phyloP scores from a whole-genome alignment of 2,888 invertebrate genomes.

The Synanthedon vespiformis region DNA sequence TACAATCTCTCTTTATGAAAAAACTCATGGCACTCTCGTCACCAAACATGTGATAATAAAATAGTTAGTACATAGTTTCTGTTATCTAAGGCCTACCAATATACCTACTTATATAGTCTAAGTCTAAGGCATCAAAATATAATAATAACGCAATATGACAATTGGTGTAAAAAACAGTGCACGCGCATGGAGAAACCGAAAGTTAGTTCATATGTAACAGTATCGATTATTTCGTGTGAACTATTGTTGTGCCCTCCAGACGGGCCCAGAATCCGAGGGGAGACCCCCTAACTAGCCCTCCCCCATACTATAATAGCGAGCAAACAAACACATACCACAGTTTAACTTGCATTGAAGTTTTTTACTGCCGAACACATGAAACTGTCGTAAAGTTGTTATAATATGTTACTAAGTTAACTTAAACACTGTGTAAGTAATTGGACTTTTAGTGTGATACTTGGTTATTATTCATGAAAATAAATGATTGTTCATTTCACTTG shows the following conservation, averaged over 20 bases:
- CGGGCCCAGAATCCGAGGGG: slow-evolving; percentile 56
- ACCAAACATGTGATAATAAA: no score
- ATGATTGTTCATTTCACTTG: no score
- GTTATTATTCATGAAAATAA: no score
- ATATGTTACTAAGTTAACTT: not conserved
- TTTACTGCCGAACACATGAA: not conserved
- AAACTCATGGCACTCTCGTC: no score
- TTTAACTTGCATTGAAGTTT: slow-evolving; percentile 14
- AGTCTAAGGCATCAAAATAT: no score
- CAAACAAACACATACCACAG: slow-evolving; percentile 24
- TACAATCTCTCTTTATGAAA: no score
- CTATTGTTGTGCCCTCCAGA: slow-evolving; percentile 49
- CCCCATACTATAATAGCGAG: slow-evolving; percentile 13
- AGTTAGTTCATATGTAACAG: slow-evolving; percentile 16
- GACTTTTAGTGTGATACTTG: no score
- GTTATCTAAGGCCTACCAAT: no score
- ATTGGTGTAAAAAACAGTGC: not conserved
- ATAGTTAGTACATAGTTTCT: no score
- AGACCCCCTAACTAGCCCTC: slow-evolving; percentile 22
- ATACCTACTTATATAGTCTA: no score
- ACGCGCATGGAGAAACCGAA: not conserved
- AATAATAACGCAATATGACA: no score
- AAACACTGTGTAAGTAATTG: no score
- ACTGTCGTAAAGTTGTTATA: slow-evolving; percentile 1
- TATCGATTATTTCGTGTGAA: slow-evolving; percentile 62